phyloP scores from a whole-genome alignment of 2,113 vertebrate genomes.

The Chionis minor region DNA sequence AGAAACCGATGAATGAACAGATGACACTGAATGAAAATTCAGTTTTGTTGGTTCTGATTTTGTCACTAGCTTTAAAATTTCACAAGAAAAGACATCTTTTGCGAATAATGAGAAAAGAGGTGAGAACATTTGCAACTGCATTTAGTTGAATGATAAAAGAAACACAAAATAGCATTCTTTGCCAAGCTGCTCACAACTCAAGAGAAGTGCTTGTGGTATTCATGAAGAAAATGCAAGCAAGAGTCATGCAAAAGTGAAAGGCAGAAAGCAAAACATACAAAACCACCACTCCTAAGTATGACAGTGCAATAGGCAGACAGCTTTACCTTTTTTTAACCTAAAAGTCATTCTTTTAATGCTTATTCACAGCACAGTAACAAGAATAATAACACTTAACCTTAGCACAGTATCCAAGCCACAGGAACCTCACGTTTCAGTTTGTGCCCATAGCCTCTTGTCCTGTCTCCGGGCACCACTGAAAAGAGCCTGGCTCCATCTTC shows the following conservation, averaged over 20 bases:
- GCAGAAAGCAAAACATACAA: not conserved
- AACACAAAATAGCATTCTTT: not conserved
- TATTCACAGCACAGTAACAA: not conserved
- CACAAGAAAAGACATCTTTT: not conserved
- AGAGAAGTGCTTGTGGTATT: not conserved
- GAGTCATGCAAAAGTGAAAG: not conserved
- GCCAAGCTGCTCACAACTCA: not conserved
- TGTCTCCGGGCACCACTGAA: not conserved
- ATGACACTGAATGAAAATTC: not conserved
- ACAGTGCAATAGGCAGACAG: not conserved
- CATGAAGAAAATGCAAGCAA: not conserved
- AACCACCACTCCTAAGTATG: not conserved
- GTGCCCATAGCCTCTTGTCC: not conserved
- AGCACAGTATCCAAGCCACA: not conserved
- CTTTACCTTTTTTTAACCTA: not conserved
- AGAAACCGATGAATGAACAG: not conserved
- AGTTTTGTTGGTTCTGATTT: not conserved
- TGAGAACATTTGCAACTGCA: not conserved
- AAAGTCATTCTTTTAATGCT: not conserved
- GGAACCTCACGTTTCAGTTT: not conserved
- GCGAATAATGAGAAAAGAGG: not conserved
- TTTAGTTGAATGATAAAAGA: not conserved
- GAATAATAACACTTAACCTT: not conserved
- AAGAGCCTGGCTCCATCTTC: not conserved
- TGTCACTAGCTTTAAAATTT: not conserved